These are phyloP conservation scores for Myiopsitta monachus DNA, from an alignment of 2,113 vertebrate genomes.

Conservation along the genomic window DNA sequence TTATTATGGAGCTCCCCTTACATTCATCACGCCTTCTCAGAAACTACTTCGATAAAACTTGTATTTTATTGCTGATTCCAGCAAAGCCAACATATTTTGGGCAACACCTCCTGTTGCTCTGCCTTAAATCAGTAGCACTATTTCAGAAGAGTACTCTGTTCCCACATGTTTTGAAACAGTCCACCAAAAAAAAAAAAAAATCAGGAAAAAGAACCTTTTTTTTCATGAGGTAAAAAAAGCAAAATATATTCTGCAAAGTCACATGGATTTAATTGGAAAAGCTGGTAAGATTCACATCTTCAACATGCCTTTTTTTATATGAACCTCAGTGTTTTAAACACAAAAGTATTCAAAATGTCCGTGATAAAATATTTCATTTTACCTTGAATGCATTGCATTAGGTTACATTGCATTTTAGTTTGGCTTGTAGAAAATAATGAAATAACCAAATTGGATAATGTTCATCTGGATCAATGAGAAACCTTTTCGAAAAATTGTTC, in stretches of 20 bases:
- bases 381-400: neutral
- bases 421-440: neutral
- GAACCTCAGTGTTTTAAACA: neutral
- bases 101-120: neutral
- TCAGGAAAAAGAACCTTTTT: neutral
- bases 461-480: neutral
- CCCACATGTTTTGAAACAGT: neutral
- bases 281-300: neutral
- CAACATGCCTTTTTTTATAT: neutral
- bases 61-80: slow-evolving; percentile 36
- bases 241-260: neutral
- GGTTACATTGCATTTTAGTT: neutral
- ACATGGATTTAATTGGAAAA: neutral
- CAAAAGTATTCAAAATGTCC: neutral
- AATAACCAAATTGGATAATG: neutral
- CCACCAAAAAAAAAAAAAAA: neutral
- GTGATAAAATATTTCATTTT: neutral
- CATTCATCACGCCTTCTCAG: slow-evolving; percentile 52
- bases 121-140: neutral
- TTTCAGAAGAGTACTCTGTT: neutral
- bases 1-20: slow-evolving; percentile 32
- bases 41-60: slow-evolving; percentile 53
- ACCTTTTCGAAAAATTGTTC: neutral
- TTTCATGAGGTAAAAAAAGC: neutral
- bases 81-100: slow-evolving; percentile 25